Base-by-base conservation (phyloP, 2,888 invertebrate species). In the Gari tellinella region DNA sequence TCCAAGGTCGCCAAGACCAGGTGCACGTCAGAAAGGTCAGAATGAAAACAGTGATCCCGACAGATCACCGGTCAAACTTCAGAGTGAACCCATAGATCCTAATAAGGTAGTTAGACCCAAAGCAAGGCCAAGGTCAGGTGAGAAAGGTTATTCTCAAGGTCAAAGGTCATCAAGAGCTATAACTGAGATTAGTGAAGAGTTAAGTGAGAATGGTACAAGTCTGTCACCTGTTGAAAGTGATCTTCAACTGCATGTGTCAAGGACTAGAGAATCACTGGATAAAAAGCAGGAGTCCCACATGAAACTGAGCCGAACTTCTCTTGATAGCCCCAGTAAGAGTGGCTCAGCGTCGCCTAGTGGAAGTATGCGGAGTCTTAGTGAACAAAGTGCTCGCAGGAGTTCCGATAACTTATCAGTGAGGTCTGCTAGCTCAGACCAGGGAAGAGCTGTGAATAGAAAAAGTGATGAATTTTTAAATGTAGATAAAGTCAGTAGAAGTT, bases 211-310 rank as follows among this genome's bases (percentile, higher is more conserved):
- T 26, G 60, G 60, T 23, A 19, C 37, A 17, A 45, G 52, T 53
- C 31, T 58, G 14, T 70, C 63, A 21, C 43, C 52, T 46, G 55
- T 45, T 53, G 63, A 70, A 17, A 43, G 63, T 19, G 61, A 67
- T 46, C 52, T 66, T 15, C 68, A 53, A 38, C 40, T 55, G 21
- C 74, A 74, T 65, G 74, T 74, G n/a, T 57, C 45, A 21, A 74
- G 58, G 37, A 74, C 74, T 41, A 61, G 45, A 61, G 74, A 74
- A 51, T 65, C 68, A 46, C 64, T 68, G 31, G 74, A 68, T 37
- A 56, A 41, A 55, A 55, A 55, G n/a, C 41, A 55, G 17, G 55
- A 55, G 23, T 25, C n/a, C 7, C 40, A 61, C 40, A 74, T 56
- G 26, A 48, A 51, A 31, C 43, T 46, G 37, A 58, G 51, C 45